Base-by-base conservation (phyloP, 1,140 invertebrate species). In the Achatina immaculata region DNA sequence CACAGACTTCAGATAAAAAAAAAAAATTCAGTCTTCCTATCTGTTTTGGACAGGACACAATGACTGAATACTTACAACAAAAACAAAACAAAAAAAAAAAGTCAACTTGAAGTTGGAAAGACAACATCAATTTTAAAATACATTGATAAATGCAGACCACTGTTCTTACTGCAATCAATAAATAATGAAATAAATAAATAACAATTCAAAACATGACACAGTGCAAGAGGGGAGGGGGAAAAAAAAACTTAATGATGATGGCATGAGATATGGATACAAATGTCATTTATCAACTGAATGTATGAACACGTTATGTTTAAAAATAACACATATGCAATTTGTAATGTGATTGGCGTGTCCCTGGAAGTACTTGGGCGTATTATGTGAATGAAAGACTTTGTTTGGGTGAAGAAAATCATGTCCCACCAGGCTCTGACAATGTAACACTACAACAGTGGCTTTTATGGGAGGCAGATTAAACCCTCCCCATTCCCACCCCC, bases 371-470 rank as follows among this genome's bases (percentile, higher is more conserved):
- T 55, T 65, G 58, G 76, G 51, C 36, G 31, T 77, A 77, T 58
- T 1, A 40, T 78, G 76, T 78, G 58, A 78, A 78, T 78, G 76
- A 78, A 78, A 78, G 76, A 78, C 76, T 78, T 78, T 78, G 76
- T 78, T 78, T 78, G 76, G 76, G 76, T 78, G 76, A 68, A 68
- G 55, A 68, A 38, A 73, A 43, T 73, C 1, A 0, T 73, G 40
- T 73, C 71, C 71, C 48, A 43, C 71, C 71, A 73, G 28, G 42
- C 43, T 73, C 40, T 73, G 45, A 73, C 48, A 16, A 73, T n/a
- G n/a, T n/a, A 66, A n/a, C n/a, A n/a, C n/a, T n/a, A n/a, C n/a
- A n/a, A n/a, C n/a, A n/a, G n/a, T n/a, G n/a, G n/a, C n/a, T n/a
- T n/a, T n/a, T n/a, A n/a, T n/a, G n/a, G n/a, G n/a, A n/a, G n/a